phyloP scores from a whole-genome alignment of 2,113 vertebrate species.

The Dipodomys merriami region DNA sequence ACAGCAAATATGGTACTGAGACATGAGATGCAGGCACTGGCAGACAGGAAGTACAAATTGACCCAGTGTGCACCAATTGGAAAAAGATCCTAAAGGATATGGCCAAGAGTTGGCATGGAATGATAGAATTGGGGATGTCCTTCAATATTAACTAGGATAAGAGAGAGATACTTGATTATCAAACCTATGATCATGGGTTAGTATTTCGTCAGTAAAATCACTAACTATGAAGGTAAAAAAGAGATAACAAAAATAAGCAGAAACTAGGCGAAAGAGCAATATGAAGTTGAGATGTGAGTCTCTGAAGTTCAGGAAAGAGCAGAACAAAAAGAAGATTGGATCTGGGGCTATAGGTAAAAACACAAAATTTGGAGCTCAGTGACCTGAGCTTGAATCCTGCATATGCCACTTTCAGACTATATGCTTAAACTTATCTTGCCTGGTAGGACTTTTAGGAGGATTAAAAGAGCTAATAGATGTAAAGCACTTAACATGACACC shows the following conservation, averaged over 20 bases:
- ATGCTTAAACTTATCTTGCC: background rate
- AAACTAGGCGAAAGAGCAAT: background rate
- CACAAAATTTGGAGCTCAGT: background rate
- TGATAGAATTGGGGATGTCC: background rate
- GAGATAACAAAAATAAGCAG: conserved; percentile 21
- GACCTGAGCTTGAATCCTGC: background rate
- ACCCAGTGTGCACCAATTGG: background rate
- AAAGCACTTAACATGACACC: conserved; percentile 12
- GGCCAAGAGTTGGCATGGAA: background rate
- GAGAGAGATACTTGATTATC: background rate
- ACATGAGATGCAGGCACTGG: background rate
- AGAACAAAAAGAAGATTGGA: background rate
- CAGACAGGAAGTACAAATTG: background rate
- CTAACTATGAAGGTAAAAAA: background rate
- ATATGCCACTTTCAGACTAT: background rate
- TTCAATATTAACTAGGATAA: background rate
- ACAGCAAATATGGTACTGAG: background rate
- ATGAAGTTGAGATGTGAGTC: background rate
- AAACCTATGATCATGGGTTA: background rate
- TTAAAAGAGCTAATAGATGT: background rate
- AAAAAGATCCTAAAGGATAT: background rate
- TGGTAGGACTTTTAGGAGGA: background rate
- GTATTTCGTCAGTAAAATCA: background rate
- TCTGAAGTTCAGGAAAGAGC: background rate
- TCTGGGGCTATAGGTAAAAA: background rate